These are phyloP conservation scores for Sinocyclocheilus grahami DNA, from an alignment of 2,113 vertebrate genomes.

Conservation along the genomic window DNA sequence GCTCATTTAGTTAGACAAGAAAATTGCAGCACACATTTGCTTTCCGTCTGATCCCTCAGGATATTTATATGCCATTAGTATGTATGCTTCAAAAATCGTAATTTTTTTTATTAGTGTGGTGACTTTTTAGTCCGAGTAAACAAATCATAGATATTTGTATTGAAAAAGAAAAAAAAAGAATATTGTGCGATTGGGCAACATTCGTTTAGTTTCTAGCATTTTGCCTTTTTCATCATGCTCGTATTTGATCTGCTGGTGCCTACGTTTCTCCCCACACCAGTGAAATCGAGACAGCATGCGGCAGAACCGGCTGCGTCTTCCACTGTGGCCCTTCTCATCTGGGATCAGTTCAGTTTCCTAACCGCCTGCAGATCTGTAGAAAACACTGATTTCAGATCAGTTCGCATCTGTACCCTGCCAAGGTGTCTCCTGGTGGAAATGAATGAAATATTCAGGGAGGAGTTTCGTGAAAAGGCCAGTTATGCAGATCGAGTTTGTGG, in stretches of 20 bases:
- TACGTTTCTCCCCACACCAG: neutral
- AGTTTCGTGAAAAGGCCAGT: neutral
- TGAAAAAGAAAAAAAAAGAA: neutral
- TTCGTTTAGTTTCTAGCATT: neutral
- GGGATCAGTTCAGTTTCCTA: neutral
- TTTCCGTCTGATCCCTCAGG: neutral
- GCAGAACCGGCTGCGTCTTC: slow-evolving; percentile 51
- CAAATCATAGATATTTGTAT: neutral
- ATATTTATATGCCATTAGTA: neutral
- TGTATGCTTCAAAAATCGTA: neutral
- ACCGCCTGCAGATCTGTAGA: neutral
- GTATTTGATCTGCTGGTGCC: neutral
- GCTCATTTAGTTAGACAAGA: neutral
- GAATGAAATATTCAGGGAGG: slow-evolving; percentile 27
- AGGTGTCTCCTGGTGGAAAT: slow-evolving; percentile 37
- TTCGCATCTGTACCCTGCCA: neutral
- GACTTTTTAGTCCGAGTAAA: neutral
- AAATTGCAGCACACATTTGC: too few relatives aligned
- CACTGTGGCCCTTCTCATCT: neutral
- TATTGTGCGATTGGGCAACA: neutral
- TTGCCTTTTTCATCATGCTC: neutral
- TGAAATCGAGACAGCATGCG: slow-evolving; percentile 22
- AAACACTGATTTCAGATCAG: slow-evolving; percentile 8
- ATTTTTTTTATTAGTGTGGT: neutral
- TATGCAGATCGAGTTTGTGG: neutral